A percentile compares a stretch with the other conserved stretches of the same genome.
Conservation (phyloP, 2,113 vertebrate species). For the Anhinga anhinga region DNA sequence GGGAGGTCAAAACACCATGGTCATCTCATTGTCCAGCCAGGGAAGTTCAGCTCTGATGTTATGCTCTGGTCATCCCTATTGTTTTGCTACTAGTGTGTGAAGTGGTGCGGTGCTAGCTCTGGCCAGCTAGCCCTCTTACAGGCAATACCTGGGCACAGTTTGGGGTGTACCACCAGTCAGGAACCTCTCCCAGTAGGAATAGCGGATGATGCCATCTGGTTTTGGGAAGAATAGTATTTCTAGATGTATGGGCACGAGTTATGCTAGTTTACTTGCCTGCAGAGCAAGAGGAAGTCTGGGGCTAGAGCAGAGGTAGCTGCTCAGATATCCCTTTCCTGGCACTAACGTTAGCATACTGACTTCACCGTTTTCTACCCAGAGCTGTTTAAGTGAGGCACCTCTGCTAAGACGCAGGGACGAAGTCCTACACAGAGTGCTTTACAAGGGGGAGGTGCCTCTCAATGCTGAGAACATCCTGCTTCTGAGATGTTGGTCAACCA, state of each 20-base stretch:
- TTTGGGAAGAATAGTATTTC: neutral
- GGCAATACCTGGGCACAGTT: neutral
- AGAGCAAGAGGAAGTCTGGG: neutral
- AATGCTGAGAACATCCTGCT: neutral
- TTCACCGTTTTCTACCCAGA: neutral
- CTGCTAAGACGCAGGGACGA: neutral
- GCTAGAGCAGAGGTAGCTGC: neutral
- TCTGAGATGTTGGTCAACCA: neutral
- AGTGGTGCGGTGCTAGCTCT: neutral
- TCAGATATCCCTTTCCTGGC: neutral
- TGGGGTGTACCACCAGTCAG: neutral
- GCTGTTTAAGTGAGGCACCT: neutral
- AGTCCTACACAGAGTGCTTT: neutral
- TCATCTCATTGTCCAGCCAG: neutral
- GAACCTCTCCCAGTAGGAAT: neutral
- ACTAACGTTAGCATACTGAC: neutral
- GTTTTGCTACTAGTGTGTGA: neutral
- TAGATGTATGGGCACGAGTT: neutral
- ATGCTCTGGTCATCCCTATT: neutral
- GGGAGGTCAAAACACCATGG: neutral
- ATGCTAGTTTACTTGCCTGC: fast-evolving
- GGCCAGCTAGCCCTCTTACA: neutral
- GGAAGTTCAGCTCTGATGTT: neutral
- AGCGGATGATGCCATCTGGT: neutral
- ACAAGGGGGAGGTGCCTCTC: fast-evolving